phyloP scores from a whole-genome alignment of 1,140 invertebrate species.

The Ips typographus region DNA sequence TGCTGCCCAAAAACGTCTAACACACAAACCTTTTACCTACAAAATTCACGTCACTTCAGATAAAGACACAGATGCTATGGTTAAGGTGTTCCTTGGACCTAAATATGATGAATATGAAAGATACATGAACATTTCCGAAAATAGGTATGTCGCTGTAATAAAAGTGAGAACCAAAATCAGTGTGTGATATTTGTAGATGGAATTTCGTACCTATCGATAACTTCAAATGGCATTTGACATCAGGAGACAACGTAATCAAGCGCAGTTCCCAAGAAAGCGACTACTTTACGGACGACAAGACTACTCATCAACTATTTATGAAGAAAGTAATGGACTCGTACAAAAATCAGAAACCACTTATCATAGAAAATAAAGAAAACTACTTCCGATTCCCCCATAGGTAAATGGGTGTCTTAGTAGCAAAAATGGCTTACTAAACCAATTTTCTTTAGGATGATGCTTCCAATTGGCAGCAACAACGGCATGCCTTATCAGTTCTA shows the following conservation, averaged over 20 bases:
- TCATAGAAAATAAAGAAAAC: slow-evolving; percentile 56
- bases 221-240: slow-evolving; percentile 63
- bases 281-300: slow-evolving; percentile 63
- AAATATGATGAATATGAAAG: slow-evolving; percentile 63
- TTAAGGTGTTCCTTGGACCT: slow-evolving; percentile 70
- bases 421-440: background rate
- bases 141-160: slow-evolving; percentile 13
- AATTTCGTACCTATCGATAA: slow-evolving; percentile 71
- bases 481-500: slow-evolving; percentile 67
- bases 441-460: slow-evolving; percentile 47
- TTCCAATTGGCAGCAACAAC: slow-evolving; percentile 66
- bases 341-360: slow-evolving; percentile 54
- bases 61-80: slow-evolving; percentile 55
- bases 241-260: slow-evolving; percentile 66
- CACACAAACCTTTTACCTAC: slow-evolving; percentile 67
- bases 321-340: slow-evolving; percentile 58
- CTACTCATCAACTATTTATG: slow-evolving; percentile 62
- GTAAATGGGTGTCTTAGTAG: slow-evolving; percentile 13
- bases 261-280: slow-evolving; percentile 68
- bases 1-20: slow-evolving; percentile 54
- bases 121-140: slow-evolving; percentile 48
- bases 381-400: slow-evolving; percentile 60
- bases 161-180: background rate
- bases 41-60: slow-evolving; percentile 61
- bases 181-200: slow-evolving; percentile 2